Percentiles rank a stretch among this genome's conserved stretches.
These are phyloP conservation scores for Hystrix brachyura DNA, from an alignment of 2,113 vertebrate genomes.

Conservation along the genomic window DNA sequence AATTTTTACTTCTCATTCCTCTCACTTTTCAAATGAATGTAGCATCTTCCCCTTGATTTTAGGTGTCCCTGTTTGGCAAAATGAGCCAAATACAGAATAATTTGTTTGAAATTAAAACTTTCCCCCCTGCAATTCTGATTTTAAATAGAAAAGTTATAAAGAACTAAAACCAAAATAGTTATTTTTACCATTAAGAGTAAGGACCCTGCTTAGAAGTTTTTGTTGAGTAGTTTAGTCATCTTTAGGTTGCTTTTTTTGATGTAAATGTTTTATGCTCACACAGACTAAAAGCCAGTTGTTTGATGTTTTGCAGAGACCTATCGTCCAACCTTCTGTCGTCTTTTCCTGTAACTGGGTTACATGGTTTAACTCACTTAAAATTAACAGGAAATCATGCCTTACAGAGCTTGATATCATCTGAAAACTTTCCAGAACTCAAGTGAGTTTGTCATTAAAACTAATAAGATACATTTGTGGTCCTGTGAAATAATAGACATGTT, in stretches of 20 bases:
- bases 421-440: constrained; percentile 97
- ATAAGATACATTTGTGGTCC: constrained; percentile 89
- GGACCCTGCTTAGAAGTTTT: constrained; percentile 65
- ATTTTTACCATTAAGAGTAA: constrained; percentile 48
- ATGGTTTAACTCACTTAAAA: constrained; percentile 96
- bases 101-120: constrained; percentile 16
- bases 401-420: constrained; percentile 92
- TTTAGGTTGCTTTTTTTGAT: constrained; percentile 71
- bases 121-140: not conserved
- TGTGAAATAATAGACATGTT: constrained; percentile 86
- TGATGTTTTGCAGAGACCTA: constrained; percentile 93
- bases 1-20: not conserved
- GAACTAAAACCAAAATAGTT: constrained; percentile 58
- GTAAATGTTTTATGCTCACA: constrained; percentile 74
- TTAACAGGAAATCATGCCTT: constrained; percentile 95
- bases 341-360: constrained; percentile 94
- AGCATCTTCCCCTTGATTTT: not conserved
- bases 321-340: constrained; percentile 95
- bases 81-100: not conserved
- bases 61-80: not conserved
- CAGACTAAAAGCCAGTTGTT: constrained; percentile 84
- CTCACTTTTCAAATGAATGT: constrained; percentile 21
- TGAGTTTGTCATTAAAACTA: constrained; percentile 90
- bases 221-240: constrained; percentile 70
- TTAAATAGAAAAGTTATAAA: constrained; percentile 49